Conservation (phyloP, 2,797 vertebrate species). For the Rallus crepitans region DNA sequence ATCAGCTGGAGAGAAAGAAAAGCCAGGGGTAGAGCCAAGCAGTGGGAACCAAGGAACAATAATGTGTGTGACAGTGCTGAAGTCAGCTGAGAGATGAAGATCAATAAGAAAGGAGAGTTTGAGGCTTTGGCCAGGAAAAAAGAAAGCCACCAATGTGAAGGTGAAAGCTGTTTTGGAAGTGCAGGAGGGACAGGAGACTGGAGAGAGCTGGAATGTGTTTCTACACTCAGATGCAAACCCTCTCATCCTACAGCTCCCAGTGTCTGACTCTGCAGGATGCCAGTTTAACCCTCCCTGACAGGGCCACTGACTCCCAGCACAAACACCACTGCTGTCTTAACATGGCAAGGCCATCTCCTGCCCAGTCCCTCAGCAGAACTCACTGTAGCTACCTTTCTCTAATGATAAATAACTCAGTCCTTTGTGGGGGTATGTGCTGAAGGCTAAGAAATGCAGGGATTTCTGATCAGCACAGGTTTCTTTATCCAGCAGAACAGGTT, state of each 20-base stretch:
- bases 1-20: neutral
- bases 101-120: neutral
- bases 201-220: neutral
- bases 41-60: neutral
- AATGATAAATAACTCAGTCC: neutral
- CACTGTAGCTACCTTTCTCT: neutral
- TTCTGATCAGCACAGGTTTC: neutral
- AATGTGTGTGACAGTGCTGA: neutral
- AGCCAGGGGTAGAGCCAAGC: neutral
- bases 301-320: neutral
- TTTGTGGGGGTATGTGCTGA: neutral
- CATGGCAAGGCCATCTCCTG: neutral
- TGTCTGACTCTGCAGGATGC: neutral
- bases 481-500: rapidly evolving
- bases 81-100: neutral
- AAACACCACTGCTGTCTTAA: neutral
- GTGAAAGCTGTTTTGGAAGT: neutral
- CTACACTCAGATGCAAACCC: neutral
- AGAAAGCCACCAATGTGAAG: neutral
- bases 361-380: neutral
- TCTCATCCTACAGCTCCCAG: neutral
- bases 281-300: neutral
- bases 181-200: neutral
- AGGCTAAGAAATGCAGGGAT: neutral
- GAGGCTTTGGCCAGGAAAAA: neutral